Evolutionary conservation across 1,140 invertebrate species (phyloP).

Genomic region (Homarus americanus): DNA sequence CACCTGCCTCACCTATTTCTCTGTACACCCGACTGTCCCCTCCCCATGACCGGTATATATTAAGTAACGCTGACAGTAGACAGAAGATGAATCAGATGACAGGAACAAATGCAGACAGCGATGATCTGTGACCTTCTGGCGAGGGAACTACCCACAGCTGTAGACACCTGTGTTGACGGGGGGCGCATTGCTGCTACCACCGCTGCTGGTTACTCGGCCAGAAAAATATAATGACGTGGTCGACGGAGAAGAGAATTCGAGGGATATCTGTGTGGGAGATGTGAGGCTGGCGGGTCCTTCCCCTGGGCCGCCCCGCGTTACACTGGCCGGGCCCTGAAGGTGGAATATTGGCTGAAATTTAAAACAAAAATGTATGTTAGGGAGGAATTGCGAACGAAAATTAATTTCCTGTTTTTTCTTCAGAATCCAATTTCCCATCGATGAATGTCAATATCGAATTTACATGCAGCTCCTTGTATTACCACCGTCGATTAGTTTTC

Average conservation of each 20-base stretch:
- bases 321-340: not conserved
- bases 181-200: too few species aligned
- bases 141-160: too few species aligned
- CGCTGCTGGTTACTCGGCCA: too few species aligned
- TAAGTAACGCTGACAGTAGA: too few species aligned
- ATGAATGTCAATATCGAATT: conserved; percentile 57
- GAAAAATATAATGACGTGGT: not conserved
- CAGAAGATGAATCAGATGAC: too few species aligned
- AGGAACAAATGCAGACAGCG: too few species aligned
- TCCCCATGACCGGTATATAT: too few species aligned
- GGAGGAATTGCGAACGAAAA: not conserved
- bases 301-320: not conserved
- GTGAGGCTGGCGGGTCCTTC: not conserved
- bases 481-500: conserved; percentile 45
- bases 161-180: too few species aligned
- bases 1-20: not conserved
- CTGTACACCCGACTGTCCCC: not conserved
- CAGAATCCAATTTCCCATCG: conserved; percentile 34
- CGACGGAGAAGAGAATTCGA: too few species aligned
- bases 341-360: not conserved
- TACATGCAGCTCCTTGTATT: conserved; percentile 41
- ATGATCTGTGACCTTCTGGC: too few species aligned
- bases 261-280: not conserved
- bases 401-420: not conserved
- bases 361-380: not conserved